Percentiles rank a stretch among this genome's conserved stretches.
phyloP scores from a whole-genome alignment of 2,113 vertebrate species.

The Tragelaphus strepsiceros region DNA sequence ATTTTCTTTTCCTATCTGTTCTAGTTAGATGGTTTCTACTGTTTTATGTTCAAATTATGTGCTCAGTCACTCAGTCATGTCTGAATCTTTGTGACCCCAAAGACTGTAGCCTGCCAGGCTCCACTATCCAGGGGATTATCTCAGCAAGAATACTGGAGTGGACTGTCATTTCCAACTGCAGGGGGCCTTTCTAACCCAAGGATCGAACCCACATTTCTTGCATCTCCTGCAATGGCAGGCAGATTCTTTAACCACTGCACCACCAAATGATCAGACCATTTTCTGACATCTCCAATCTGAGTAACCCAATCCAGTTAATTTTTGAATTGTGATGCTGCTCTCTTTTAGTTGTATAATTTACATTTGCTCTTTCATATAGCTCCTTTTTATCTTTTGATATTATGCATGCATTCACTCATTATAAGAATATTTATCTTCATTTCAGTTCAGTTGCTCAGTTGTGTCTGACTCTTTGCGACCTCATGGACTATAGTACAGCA shows the following conservation, averaged over 20 bases:
- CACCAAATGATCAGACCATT: neutral
- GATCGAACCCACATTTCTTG: neutral
- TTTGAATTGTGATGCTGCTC: neutral
- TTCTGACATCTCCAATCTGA: neutral
- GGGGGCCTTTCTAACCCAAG: neutral
- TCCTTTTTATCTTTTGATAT: neutral
- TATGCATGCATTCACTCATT: neutral
- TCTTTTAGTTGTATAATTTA: neutral
- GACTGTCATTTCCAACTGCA: neutral
- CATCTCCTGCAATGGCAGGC: neutral
- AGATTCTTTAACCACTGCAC: neutral
- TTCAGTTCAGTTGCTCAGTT: neutral
- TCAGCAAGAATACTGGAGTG: neutral
- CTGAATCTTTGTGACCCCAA: neutral
- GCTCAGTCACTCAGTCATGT: neutral
- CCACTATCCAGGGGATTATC: neutral
- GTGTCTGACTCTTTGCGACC: neutral
- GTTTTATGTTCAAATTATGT: neutral
- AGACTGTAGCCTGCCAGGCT: neutral
- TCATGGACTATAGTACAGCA: rapidly evolving
- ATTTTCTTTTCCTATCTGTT: neutral
- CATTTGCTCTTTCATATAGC: neutral
- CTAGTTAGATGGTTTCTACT: neutral
- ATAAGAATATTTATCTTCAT: neutral
- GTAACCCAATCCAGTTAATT: neutral